phyloP scores from a whole-genome alignment of 2,888 invertebrate species.

The Calameuta pallipes region DNA sequence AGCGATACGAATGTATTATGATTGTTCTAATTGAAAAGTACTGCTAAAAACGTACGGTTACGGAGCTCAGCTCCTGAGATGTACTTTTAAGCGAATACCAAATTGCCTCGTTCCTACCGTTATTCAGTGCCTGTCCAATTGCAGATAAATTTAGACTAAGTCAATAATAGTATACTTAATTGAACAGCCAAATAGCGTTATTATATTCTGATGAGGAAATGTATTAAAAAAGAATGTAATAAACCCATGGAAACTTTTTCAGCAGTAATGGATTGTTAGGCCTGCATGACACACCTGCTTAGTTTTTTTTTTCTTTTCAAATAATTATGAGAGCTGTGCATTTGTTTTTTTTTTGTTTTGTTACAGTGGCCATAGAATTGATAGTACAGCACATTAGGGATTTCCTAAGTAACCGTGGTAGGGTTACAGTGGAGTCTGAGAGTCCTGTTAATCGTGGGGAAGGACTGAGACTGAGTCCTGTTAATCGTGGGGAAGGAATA shows the following conservation, averaged over 20 bases:
- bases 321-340: slow-evolving; percentile 30
- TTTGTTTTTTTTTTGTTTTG: slow-evolving; percentile 45
- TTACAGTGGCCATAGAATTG: slow-evolving; percentile 95
- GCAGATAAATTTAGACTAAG: slow-evolving; percentile 6
- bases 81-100: not conserved
- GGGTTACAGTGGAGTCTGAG: slow-evolving; percentile 51
- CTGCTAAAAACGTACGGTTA: not conserved
- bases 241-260: slow-evolving; percentile 9
- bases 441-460: slow-evolving; percentile 52
- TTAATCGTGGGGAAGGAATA: slow-evolving; percentile 49
- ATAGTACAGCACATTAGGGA: slow-evolving; percentile 98
- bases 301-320: slow-evolving; percentile 9
- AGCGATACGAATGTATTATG: not conserved
- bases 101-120: slow-evolving; percentile 7
- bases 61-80: not conserved
- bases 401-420: slow-evolving; percentile 76
- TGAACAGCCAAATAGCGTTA: slow-evolving; percentile 1
- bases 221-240: slow-evolving; percentile 5
- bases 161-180: slow-evolving; percentile 13
- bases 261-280: slow-evolving; percentile 4
- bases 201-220: slow-evolving; percentile 1
- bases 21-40: not conserved
- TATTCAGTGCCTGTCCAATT: slow-evolving; percentile 5
- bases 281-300: slow-evolving; percentile 7
- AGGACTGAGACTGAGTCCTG: slow-evolving; percentile 48